Evolutionary conservation across 2,888 invertebrate genomes (phyloP).

Genomic region (Chymomyza procnemis): DNA sequence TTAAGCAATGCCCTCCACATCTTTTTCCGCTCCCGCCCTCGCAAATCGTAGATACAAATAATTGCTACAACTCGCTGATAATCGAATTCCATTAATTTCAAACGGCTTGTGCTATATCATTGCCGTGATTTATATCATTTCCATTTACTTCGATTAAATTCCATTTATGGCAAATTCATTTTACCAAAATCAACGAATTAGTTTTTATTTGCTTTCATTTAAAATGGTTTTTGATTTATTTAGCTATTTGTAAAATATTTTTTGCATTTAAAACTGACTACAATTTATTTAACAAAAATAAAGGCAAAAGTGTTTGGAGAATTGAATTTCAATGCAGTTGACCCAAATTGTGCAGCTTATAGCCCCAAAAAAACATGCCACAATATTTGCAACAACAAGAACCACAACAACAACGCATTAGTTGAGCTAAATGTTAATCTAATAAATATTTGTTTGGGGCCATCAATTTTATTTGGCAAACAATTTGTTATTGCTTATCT

Average conservation of each 20-base stretch:
- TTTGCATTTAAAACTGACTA: background rate
- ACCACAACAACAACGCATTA: constrained; percentile 29
- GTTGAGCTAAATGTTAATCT: constrained; percentile 67
- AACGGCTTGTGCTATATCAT: background rate
- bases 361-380: background rate
- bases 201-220: constrained; percentile 1
- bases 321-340: constrained; percentile 16
- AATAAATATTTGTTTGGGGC: constrained; percentile 62
- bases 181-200: constrained; percentile 12
- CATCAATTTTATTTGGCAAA: constrained; percentile 70
- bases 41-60: background rate
- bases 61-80: background rate
- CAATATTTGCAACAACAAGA: background rate
- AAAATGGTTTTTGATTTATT: background rate
- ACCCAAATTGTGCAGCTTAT: constrained; percentile 30
- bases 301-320: background rate
- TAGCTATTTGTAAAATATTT: background rate
- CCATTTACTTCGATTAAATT: background rate
- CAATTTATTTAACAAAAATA: background rate
- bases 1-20: background rate
- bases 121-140: background rate
- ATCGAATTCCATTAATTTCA: background rate
- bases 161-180: constrained; percentile 12
- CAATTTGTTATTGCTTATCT: constrained; percentile 53
- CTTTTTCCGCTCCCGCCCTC: no score